phyloP scores from a whole-genome alignment of 1,140 invertebrate genomes.

The Grapholita molesta region DNA sequence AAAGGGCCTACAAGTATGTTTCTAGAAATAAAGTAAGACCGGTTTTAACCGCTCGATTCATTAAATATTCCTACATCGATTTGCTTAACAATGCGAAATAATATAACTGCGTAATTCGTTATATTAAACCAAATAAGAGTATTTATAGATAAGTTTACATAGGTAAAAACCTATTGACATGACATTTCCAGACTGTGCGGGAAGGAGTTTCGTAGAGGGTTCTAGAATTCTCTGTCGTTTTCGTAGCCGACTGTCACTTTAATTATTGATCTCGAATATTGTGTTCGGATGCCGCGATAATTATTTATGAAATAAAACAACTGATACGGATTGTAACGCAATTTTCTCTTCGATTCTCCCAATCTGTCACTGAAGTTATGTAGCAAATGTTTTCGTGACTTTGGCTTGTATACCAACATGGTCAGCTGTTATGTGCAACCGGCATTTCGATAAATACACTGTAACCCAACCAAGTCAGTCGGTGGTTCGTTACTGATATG shows the following conservation, averaged over 20 bases:
- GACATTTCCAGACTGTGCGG: neutral
- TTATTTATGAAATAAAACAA: neutral
- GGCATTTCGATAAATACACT: neutral
- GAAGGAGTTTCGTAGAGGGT: neutral
- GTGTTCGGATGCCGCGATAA: neutral
- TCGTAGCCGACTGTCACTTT: neutral
- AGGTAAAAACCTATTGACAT: neutral
- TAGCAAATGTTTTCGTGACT: no score
- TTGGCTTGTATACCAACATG: neutral
- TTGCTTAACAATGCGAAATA: neutral
- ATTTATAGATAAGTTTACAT: neutral
- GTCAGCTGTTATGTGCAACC: neutral
- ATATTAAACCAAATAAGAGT: neutral
- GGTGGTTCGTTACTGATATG: neutral
- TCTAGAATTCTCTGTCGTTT: conserved; percentile 1
- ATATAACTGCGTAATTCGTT: neutral
- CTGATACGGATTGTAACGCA: no score
- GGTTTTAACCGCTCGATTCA: neutral
- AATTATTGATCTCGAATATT: neutral
- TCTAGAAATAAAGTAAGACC: neutral
- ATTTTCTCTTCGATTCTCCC: no score
- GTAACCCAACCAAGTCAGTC: neutral
- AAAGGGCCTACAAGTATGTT: neutral
- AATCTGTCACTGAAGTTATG: no score
- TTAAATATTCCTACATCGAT: neutral